phyloP scores from a whole-genome alignment of 2,888 invertebrate species.

The Kryphioiulus occultus region DNA sequence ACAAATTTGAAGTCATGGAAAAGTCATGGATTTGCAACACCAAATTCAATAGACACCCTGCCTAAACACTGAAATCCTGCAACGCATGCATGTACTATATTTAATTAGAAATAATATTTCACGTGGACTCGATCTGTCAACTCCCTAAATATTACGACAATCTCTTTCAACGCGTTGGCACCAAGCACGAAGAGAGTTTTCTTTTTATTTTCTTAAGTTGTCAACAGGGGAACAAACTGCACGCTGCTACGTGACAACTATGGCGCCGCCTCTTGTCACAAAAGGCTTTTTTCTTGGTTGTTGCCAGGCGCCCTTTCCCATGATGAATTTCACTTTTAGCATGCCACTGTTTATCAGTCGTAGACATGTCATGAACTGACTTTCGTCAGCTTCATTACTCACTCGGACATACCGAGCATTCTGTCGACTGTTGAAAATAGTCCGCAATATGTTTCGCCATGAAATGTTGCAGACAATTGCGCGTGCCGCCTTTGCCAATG shows the following conservation, averaged over 20 bases:
- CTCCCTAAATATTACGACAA: constrained; percentile 6
- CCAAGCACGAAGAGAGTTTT: not conserved
- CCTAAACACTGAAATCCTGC: not conserved
- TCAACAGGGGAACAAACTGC: constrained; percentile 14
- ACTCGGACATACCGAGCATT: constrained; percentile 14
- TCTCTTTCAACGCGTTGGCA: not conserved
- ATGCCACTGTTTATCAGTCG: constrained; percentile 26
- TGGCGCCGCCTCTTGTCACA: constrained; percentile 28
- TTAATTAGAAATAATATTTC: not conserved
- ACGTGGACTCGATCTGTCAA: constrained; percentile 19
- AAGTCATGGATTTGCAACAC: no score
- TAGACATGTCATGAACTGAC: constrained; percentile 12
- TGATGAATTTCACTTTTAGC: constrained; percentile 35
- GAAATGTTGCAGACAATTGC: constrained; percentile 31
- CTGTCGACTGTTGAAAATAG: constrained; percentile 25
- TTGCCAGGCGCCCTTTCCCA: constrained; percentile 20
- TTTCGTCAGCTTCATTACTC: constrained; percentile 31
- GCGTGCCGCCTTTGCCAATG: not conserved
- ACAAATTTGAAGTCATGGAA: no score
- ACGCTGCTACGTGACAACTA: constrained; percentile 17
- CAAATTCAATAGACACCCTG: no score
- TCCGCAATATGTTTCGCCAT: constrained; percentile 15
- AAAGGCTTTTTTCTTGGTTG: not conserved
- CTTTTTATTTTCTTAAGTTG: constrained; percentile 13
- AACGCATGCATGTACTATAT: not conserved